Evolutionary conservation across 2,888 invertebrate species (phyloP), one percentile per base, ranked within the genome.

Genomic region (Copidosoma aretas): DNA sequence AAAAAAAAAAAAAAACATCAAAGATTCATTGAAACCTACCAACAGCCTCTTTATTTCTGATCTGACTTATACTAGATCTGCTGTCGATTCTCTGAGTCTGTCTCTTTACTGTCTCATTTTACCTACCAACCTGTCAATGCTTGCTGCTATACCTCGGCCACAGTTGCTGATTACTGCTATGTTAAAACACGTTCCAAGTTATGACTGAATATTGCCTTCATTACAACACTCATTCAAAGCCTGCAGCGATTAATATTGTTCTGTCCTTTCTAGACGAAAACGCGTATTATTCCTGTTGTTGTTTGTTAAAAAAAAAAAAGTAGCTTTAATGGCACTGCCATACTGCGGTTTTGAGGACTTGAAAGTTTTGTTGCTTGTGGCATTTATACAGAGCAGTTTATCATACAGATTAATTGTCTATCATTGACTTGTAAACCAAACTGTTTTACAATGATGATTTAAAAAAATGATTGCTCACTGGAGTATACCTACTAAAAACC

Each of bases 101-200:
- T 79, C 79, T 81, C 72, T 75, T 24, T 76, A 77, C 77, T 79
- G 51, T 79, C 79, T 80, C 75, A 76, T 67, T 63, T 61, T 77
- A 78, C 77, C 77, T 79, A 78, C 75, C 77, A 80, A 82, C 77
- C 80, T 81, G 77, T 82, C 77, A 79, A 80, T 82, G 83, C 82
- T 83, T 83, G 81, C 81, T 81, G 81, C 81, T 83, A 79, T 82
- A 82, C 78, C 79, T 83, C 82, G 81, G 81, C 81, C 79, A 82
- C 78, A 78, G 79, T 78, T 76, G 81, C 82, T 81, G 79, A 80
- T 62, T 79, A 80, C 77, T 80, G 80, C 79, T 81, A 79, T 79
- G 80, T 80, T 77, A 78, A 32, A 68, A 81, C 77, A 79, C 77
- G 71, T 78, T 76, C 76, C 73, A 75, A 77, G 74, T 78, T 76